phyloP scores from a whole-genome alignment of 92 coral and sea anemone species.

The Palythoa caribaeorum region DNA sequence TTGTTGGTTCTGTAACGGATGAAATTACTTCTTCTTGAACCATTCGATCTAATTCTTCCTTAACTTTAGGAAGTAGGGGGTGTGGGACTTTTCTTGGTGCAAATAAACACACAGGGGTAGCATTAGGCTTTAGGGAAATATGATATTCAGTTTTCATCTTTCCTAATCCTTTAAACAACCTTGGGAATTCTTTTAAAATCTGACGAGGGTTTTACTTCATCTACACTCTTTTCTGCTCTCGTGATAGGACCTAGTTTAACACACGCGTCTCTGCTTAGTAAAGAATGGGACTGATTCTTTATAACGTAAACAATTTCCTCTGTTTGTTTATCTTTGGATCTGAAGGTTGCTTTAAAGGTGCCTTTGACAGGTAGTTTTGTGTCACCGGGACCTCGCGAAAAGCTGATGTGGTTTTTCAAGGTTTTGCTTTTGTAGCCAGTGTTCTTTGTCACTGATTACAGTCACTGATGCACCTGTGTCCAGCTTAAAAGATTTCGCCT shows the following conservation, averaged over 20 bases:
- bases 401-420: no score
- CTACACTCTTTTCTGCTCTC: slow-evolving; percentile 5
- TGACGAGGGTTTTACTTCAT: slow-evolving; percentile 14
- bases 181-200: not conserved
- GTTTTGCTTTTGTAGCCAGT: no score
- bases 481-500: no score
- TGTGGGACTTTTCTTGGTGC: slow-evolving; percentile 29
- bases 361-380: no score
- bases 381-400: no score
- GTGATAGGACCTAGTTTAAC: not conserved
- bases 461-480: no score
- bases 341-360: no score
- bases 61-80: slow-evolving; percentile 3
- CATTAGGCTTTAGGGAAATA: slow-evolving; percentile 20
- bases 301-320: slow-evolving; percentile 7
- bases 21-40: slow-evolving; percentile 7
- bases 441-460: no score
- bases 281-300: not conserved
- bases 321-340: no score
- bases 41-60: slow-evolving; percentile 7
- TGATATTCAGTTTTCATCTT: slow-evolving; percentile 16
- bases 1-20: slow-evolving; percentile 12
- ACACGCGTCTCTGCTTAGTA: not conserved
- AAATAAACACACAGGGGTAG: not conserved
- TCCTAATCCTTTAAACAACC: not conserved